Percentiles rank a stretch among this genome's conserved stretches.
Conservation (phyloP, 1,140 invertebrate genomes). For the Dendroctonus valens region DNA sequence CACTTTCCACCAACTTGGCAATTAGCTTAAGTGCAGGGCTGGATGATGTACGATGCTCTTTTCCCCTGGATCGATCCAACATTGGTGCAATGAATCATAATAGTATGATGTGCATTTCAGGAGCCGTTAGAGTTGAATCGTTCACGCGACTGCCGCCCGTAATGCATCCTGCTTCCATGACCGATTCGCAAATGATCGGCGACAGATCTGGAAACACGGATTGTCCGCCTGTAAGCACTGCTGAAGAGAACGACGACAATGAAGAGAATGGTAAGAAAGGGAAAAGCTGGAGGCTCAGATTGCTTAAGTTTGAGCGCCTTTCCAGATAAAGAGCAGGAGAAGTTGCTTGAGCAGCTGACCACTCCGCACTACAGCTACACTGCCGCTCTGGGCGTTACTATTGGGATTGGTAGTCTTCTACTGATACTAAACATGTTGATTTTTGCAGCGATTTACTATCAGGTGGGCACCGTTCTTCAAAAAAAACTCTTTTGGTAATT, state of each 20-base stretch:
- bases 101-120: conserved; percentile 40
- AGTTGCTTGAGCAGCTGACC: conserved; percentile 55
- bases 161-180: conserved; percentile 49
- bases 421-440: conserved; percentile 84
- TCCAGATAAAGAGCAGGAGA: conserved; percentile 53
- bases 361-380: conserved; percentile 67
- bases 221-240: conserved; percentile 51
- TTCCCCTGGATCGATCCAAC: too few species aligned
- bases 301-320: conserved; percentile 15
- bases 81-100: too few species aligned
- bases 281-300: too few species aligned
- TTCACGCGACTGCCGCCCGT: conserved; percentile 58
- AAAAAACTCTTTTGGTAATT: background rate
- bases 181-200: conserved; percentile 42
- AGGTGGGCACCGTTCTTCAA: conserved; percentile 5
- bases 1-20: conserved; percentile 15
- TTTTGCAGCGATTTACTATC: conserved; percentile 85
- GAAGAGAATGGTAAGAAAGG: conserved; percentile 13
- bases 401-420: conserved; percentile 83
- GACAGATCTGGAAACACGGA: conserved; percentile 40
- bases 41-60: conserved; percentile 7
- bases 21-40: conserved; percentile 17
- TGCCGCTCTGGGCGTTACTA: conserved; percentile 82
- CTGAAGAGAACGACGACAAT: conserved; percentile 35
- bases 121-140: conserved; percentile 59